phyloP scores from a whole-genome alignment of 2,113 vertebrate genomes.

The Hemiprocne comata region DNA sequence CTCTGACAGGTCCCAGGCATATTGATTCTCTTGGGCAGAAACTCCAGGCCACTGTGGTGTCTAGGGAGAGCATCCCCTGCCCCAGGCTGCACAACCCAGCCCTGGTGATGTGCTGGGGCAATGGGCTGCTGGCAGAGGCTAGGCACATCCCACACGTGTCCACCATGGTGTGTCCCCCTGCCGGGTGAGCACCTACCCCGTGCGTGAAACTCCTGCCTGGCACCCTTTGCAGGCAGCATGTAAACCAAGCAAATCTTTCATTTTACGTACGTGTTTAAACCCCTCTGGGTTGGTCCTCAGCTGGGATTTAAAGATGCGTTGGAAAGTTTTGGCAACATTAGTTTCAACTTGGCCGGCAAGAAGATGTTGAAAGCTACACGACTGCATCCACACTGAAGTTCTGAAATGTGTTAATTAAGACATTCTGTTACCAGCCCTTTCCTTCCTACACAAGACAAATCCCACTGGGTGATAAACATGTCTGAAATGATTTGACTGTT shows the following conservation, averaged over 20 bases:
- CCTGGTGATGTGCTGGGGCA: background rate
- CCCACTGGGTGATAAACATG: background rate
- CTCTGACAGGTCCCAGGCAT: fast-evolving
- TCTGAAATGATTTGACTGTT: slow-evolving; percentile 11
- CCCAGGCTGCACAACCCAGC: background rate
- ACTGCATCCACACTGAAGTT: slow-evolving; percentile 16
- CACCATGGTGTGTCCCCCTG: fast-evolving
- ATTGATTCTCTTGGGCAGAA: background rate
- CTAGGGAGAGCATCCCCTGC: background rate
- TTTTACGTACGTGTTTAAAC: background rate
- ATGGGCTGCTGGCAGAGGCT: background rate
- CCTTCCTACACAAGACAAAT: slow-evolving; percentile 52
- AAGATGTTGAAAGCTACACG: slow-evolving; percentile 15
- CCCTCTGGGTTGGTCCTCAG: background rate
- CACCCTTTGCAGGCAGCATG: background rate
- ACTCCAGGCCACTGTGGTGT: fast-evolving
- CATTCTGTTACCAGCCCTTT: slow-evolving; percentile 44
- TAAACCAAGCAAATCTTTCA: background rate
- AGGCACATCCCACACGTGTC: background rate
- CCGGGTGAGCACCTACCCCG: background rate
- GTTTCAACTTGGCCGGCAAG: slow-evolving; percentile 4
- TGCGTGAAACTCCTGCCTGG: fast-evolving
- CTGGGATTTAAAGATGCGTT: slow-evolving; percentile 7
- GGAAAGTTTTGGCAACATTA: slow-evolving; percentile 11
- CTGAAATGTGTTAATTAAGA: slow-evolving; percentile 55